Evolutionary conservation across 2,888 invertebrate genomes (phyloP).

Genomic region (Caenorhabditis sp.): DNA sequence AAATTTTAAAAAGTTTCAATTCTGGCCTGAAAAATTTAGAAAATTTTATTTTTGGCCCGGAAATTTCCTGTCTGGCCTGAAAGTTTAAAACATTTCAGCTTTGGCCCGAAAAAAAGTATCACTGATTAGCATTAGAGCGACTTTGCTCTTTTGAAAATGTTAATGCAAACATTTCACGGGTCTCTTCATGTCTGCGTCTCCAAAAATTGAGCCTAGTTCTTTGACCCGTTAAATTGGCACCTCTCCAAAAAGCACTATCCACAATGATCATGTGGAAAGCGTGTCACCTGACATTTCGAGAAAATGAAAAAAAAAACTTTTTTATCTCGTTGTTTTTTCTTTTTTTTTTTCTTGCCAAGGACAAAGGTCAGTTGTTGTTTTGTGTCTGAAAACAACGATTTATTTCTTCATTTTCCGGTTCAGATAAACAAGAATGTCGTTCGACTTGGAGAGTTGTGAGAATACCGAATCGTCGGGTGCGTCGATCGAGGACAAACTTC

Average conservation of each 20-base stretch:
- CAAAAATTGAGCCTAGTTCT: too few relatives aligned
- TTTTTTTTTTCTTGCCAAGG: not conserved
- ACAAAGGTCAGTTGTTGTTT: not conserved
- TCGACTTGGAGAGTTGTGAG: constrained; percentile 49
- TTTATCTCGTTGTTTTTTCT: not conserved
- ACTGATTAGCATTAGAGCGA: too few relatives aligned
- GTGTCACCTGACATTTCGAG: not conserved
- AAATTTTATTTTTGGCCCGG: too few relatives aligned
- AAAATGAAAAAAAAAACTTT: too few relatives aligned
- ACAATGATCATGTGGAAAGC: not conserved
- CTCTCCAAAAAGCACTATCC: not conserved
- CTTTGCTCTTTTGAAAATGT: too few relatives aligned
- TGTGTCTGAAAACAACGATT: not conserved
- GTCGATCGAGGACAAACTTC: constrained; percentile 54
- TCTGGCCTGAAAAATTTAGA: too few relatives aligned
- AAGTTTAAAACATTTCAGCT: too few relatives aligned
- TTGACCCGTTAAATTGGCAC: not conserved
- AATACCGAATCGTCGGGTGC: constrained; percentile 44
- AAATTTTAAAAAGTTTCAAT: too few relatives aligned
- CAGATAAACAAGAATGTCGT: constrained; percentile 22
- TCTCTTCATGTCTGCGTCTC: too few relatives aligned
- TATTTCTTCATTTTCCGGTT: not conserved
- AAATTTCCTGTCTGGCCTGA: too few relatives aligned
- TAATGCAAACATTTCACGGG: too few relatives aligned
- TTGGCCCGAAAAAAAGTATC: too few relatives aligned